A percentile compares a stretch with the other conserved stretches of the same genome.
Evolutionary conservation across 2,797 vertebrate genomes (phyloP).

Genomic region (Stomatorhinus walkeri): DNA sequence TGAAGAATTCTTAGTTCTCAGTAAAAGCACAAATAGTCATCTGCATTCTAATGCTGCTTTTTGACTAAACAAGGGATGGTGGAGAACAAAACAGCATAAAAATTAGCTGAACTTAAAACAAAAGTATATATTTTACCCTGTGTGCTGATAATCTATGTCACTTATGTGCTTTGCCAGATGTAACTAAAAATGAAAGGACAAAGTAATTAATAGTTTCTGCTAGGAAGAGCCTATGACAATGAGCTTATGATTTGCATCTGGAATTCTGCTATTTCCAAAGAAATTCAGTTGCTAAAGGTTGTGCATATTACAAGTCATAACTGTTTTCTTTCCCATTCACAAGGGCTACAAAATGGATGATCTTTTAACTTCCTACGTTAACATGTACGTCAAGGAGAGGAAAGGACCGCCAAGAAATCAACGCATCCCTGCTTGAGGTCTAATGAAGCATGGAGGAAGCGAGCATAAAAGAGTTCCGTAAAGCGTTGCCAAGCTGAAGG

Average conservation of each 20-base stretch:
- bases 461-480: not conserved
- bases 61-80: not conserved
- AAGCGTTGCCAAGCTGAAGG: not conserved
- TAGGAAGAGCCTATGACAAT: not conserved
- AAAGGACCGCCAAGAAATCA: constrained; percentile 54
- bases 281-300: not conserved
- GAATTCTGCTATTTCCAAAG: not conserved
- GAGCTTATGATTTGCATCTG: not conserved
- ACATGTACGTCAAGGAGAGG: constrained; percentile 63
- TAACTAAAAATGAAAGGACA: not conserved
- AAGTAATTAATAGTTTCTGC: not conserved
- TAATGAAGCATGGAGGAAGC: not conserved
- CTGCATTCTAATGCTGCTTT: not conserved
- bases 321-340: not conserved
- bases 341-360: constrained; percentile 99
- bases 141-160: not conserved
- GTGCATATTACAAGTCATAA: not conserved
- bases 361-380: constrained; percentile 84
- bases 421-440: constrained; percentile 39
- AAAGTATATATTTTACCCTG: not conserved
- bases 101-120: not conserved
- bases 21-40: not conserved
- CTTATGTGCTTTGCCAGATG: not conserved
- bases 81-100: not conserved
- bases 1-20: not conserved